Percentiles rank a stretch among this genome's conserved stretches.
These are phyloP conservation scores for Mycalesis mineus DNA, from an alignment of 2,888 invertebrate genomes.

Conservation along the genomic window DNA sequence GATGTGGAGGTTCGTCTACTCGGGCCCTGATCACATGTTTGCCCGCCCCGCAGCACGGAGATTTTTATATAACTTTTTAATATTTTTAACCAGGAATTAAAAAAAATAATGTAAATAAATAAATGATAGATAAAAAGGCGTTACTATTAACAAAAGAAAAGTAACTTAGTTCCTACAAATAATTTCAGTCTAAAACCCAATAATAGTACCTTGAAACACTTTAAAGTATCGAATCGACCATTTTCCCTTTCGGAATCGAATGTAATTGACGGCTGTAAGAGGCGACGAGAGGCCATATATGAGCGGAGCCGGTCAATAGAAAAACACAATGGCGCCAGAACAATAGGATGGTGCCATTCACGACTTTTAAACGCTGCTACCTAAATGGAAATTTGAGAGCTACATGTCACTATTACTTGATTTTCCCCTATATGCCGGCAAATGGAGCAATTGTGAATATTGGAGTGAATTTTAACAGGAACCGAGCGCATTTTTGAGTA, in stretches of 20 bases:
- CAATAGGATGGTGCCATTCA: constrained; percentile 57
- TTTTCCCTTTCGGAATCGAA: constrained; percentile 46
- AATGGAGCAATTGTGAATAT: constrained; percentile 29
- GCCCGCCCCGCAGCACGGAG: no score
- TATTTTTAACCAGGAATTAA: no score
- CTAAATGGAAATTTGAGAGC: constrained; percentile 70
- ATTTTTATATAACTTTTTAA: no score
- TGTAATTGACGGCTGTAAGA: constrained; percentile 53
- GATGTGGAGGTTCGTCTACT: no score
- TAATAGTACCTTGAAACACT: background rate
- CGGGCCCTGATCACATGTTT: no score
- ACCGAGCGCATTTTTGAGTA: constrained; percentile 9
- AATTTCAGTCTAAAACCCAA: no score
- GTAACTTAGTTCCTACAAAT: no score
- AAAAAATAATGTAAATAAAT: no score
- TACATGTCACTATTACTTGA: constrained; percentile 51
- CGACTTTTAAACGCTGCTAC: constrained; percentile 63
- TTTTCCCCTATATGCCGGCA: constrained; percentile 40
- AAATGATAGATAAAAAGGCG: no score
- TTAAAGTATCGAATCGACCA: constrained; percentile 22
- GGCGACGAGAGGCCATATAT: constrained; percentile 53
- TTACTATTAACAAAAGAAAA: no score
- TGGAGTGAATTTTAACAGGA: constrained; percentile 20
- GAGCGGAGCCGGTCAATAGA: constrained; percentile 63
- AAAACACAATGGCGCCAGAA: constrained; percentile 65